Conservation (phyloP, 92 coral and sea anemone genomes). For the Palythoa grandiflora region DNA sequence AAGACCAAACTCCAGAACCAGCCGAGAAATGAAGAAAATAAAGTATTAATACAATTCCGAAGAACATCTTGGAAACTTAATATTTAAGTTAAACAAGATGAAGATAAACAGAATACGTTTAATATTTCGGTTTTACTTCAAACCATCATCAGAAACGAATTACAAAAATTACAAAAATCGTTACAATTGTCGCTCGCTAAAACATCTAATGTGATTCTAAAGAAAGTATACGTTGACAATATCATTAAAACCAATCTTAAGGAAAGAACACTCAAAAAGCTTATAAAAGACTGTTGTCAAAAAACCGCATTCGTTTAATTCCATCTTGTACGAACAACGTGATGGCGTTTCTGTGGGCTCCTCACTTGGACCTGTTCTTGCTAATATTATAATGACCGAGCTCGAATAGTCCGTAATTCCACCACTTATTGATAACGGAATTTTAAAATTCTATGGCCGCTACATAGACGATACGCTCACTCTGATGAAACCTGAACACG, state of each 20-base stretch:
- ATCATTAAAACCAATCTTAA: background rate
- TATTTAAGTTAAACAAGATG: too few species aligned
- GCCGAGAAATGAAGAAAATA: too few species aligned
- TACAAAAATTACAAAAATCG: too few species aligned
- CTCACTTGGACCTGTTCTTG: conserved; percentile 40
- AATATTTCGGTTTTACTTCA: too few species aligned
- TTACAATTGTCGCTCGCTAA: too few species aligned
- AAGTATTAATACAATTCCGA: too few species aligned
- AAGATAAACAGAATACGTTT: too few species aligned
- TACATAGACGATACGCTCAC: background rate
- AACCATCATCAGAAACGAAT: too few species aligned
- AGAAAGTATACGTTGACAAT: background rate
- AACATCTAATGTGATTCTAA: background rate
- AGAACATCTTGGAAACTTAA: too few species aligned
- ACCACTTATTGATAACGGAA: background rate
- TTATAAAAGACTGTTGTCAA: conserved; percentile 44
- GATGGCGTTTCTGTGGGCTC: conserved; percentile 67
- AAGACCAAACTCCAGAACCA: too few species aligned
- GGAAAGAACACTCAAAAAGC: conserved; percentile 42
- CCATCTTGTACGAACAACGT: conserved; percentile 44
- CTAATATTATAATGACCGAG: background rate
- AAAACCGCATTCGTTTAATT: conserved; percentile 55
- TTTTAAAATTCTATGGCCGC: too few species aligned
- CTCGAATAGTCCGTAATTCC: background rate
- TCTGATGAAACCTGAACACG: background rate